Evolutionary conservation across 2,797 vertebrate species (phyloP), one percentile per base, ranked within the genome.

Genomic region (Sebastes diploproa): DNA sequence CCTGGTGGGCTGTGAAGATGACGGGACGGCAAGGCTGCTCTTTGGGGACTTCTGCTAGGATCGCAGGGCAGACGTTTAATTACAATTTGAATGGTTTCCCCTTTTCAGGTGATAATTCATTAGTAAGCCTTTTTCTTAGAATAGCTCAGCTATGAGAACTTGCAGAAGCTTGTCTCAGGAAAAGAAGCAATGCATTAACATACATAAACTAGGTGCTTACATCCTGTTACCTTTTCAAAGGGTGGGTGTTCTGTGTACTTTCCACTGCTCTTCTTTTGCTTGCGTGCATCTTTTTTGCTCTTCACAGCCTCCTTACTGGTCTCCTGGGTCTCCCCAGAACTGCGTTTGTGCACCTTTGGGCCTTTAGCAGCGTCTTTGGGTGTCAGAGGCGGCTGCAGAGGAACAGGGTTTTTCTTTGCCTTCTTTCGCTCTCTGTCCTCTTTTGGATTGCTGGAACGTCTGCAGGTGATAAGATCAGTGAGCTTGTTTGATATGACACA

Each of bases 211-310:
- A 2, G 12, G 9, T 32, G 10, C 4, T 12, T 12, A 6, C n/a
- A 7, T 42, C 5, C n/a, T 1, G 14, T 75, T 94, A 98, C 98
- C 94, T 91, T 97, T 88, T 88, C 83, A n/a, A 46, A 87, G 12
- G 91, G 87, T 0, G 83, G 65, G 54, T 75, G 88, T 32, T 96
- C 94, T 0, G 54, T n/a, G 12, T 66, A 81, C 78, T 95, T 96
- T 75, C 78, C 92, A 34, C 95, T 94, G 77, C 80, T 89, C 89
- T 93, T 97, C 90, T 94, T 97, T 93, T 94, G 95, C 93, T 96
- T 97, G 83, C 83, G 0, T 1, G 84, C 79, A 34, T 90, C 84
- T 56, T 94, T 93, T 56, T 94, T 93, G 63, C 83, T 91, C 63
- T 86, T 92, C 70, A 72, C 82, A 1, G 72, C 7, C 0, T 89